Evolutionary conservation across 2,797 vertebrate genomes (phyloP), one percentile per base, ranked within the genome.

Genomic region (Zenarchopterus dispar): DNA sequence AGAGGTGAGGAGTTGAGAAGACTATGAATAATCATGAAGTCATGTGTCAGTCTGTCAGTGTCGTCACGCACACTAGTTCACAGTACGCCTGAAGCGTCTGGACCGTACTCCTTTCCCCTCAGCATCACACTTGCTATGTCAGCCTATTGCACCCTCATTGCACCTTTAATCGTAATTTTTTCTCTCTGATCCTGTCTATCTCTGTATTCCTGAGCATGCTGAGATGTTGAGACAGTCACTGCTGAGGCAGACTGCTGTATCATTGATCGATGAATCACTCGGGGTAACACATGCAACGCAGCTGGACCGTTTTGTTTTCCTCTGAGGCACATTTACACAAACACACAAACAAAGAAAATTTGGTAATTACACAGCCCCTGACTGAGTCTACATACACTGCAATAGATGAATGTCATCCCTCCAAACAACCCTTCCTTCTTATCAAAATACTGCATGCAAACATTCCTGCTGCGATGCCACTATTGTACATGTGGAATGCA

Each of bases 201-300:
- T 78, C 55, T 72, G 62, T 80, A 76, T 82, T 78, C 69, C 48
- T 70, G 44, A 54, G 43, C 63, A 46, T 45, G 21, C 43, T 57
- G 62, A 75, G 59, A 18, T 36, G 78, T 81, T 80, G 78, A 81
- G 84, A 84, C 84, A 65, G 56, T 44, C 52, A 22, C 74, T 8
- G 61, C 68, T 43, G 76, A 84, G 68, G 75, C 65, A 67, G 78
- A 79, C 62, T 62, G 73, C 72, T 60, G 70, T 76, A 79, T 84
- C 78, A 50, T 81, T 52, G 77, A 92, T 90, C 81, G 16, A 92
- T 91, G 78, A 88, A 85, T 86, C 84, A 84, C 83, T 79, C 19
- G 8, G 59, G 55, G 69, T 73, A 67, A 70, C 24, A 50, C 74
- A 77, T 56, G 73, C 66, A 53, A 62, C 78, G 76, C 78, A 84